Evolutionary conservation across 2,113 vertebrate genomes (phyloP), one percentile per base, ranked within the genome.

Genomic region (Cephalophus harveyi): DNA sequence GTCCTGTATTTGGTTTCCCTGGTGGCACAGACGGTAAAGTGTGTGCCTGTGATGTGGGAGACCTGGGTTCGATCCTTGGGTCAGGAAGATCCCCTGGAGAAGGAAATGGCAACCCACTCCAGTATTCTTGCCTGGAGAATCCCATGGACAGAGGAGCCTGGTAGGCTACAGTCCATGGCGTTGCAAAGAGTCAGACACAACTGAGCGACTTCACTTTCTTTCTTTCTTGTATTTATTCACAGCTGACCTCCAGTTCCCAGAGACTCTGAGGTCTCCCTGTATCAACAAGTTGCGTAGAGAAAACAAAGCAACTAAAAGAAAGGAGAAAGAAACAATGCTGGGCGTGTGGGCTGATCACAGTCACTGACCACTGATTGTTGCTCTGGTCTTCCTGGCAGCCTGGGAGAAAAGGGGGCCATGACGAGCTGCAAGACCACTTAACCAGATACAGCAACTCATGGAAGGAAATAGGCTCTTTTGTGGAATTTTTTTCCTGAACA

Each of bases 281-380:
- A 64, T 7, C 78, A 40, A 15, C 1, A 27, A 43, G 11, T 82
- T 40, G 46, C 60, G 30, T 4, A 16, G 59, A 78, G 10, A n/a
- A 60, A 1, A 43, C 50, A 54, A 83, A 25, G 48, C 19, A n/a
- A 11, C 40, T 48, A 4, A 54, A 59, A 59, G 62, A 57, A 62
- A 78, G 52, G 27, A 62, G 25, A 60, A 57, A 95, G 27, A 3
- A 89, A 78, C 48, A 17, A 40, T 1, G 3, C 1, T 27, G 19
- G 50, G 25, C 1, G 5, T 0, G 40, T 50, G 9, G 33, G 17
- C 25, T 52, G 9, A n/a, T 19, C 21, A 1, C 17, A 59, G 0
- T 71, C 83, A 5, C 11, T 4, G 40, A 12, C 36, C 33, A 19
- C 23, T 30, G 33, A 27, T 28, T 14, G 15, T n/a, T 27, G 1